Conservation (phyloP, 1,140 invertebrate genomes). For the Oncopodura yosiiana region DNA sequence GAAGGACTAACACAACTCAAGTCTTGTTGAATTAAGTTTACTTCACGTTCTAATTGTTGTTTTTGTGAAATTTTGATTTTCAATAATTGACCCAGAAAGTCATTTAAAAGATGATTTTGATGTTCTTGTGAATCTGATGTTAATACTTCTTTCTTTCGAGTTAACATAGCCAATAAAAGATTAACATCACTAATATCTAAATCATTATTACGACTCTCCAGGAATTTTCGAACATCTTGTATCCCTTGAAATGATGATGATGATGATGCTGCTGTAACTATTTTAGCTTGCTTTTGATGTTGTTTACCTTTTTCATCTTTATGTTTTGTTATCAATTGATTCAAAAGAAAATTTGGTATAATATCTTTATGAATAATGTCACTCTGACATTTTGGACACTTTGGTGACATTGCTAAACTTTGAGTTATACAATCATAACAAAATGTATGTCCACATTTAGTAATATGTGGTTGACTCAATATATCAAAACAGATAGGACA, state of each 20-base stretch:
- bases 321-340: slow-evolving; percentile 56
- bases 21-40: slow-evolving; percentile 67
- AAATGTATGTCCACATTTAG: slow-evolving; percentile 88
- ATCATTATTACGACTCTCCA: slow-evolving; percentile 48
- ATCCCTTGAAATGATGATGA: slow-evolving; percentile 25
- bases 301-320: slow-evolving; percentile 43
- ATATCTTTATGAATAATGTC: slow-evolving; percentile 58
- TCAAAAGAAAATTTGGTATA: slow-evolving; percentile 77
- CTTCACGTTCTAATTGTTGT: slow-evolving; percentile 56
- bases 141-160: slow-evolving; percentile 64
- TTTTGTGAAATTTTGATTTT: slow-evolving; percentile 64
- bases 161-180: slow-evolving; percentile 67
- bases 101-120: slow-evolving; percentile 68
- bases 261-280: slow-evolving; percentile 27
- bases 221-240: slow-evolving; percentile 31
- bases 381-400: slow-evolving; percentile 80
- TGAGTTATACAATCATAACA: slow-evolving; percentile 74
- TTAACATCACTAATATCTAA: slow-evolving; percentile 69
- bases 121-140: slow-evolving; percentile 67
- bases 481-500: slow-evolving; percentile 22
- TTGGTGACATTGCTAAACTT: slow-evolving; percentile 62
- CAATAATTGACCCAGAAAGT: slow-evolving; percentile 69
- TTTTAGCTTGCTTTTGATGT: slow-evolving; percentile 38
- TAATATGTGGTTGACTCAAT: slow-evolving; percentile 47
- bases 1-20: slow-evolving; percentile 60